Conservation (phyloP, 1,140 invertebrate species). For the Akabosia matsudoensis region DNA sequence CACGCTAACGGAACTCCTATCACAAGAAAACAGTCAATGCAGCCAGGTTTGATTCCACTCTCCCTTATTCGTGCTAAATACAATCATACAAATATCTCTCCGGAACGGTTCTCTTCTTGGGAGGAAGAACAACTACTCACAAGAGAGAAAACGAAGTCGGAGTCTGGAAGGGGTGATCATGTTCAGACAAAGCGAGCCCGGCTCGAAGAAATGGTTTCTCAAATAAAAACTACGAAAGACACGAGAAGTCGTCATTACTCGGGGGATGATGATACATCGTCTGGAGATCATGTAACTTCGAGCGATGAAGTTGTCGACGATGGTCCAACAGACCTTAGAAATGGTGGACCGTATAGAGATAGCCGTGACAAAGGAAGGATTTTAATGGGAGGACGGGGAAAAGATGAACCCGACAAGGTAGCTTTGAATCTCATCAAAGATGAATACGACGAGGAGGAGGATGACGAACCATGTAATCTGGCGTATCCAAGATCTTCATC, state of each 20-base stretch:
- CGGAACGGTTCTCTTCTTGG: background rate
- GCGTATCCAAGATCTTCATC: conserved; percentile 28
- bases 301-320: conserved; percentile 39
- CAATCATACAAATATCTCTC: conserved; percentile 27
- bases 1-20: background rate
- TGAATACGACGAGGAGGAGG: conserved; percentile 33
- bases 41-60: conserved; percentile 43
- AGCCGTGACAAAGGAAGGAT: background rate
- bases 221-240: conserved; percentile 39
- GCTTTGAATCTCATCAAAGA: conserved; percentile 13
- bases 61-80: conserved; percentile 43
- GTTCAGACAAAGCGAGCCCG: conserved; percentile 44
- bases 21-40: background rate
- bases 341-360: background rate
- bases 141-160: background rate
- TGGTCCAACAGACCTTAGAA: conserved; percentile 32
- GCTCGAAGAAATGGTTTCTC: conserved; percentile 47
- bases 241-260: conserved; percentile 28
- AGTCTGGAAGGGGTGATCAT: conserved; percentile 15
- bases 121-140: background rate
- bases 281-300: conserved; percentile 42
- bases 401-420: background rate
- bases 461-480: conserved; percentile 43
- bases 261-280: conserved; percentile 40
- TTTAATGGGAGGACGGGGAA: background rate